These are phyloP conservation scores for Toxotes lorentzi DNA, from an alignment of 2,797 vertebrate species.

Conservation along the genomic window DNA sequence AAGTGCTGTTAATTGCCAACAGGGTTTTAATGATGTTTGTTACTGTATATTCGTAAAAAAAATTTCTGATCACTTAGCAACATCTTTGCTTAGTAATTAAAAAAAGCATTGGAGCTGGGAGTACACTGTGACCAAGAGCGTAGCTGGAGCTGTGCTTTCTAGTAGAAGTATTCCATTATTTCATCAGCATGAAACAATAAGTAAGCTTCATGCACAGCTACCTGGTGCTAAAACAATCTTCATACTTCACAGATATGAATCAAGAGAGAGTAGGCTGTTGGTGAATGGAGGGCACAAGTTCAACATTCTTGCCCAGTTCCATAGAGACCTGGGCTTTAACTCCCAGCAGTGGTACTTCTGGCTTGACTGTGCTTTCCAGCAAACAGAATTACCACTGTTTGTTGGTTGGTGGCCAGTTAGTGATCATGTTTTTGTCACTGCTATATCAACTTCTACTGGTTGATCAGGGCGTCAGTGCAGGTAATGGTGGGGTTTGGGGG, in stretches of 20 bases:
- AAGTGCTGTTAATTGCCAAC: neutral
- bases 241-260: neutral
- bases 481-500: no score
- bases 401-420: neutral
- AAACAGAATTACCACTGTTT: neutral
- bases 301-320: neutral
- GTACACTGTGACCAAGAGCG: neutral
- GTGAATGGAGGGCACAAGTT: neutral
- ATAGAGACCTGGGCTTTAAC: no score
- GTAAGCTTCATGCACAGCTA: neutral
- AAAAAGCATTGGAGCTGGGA: neutral
- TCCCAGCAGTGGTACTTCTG: neutral
- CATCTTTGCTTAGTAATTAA: no score
- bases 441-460: neutral
- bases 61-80: neutral
- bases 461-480: neutral
- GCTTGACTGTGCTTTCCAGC: neutral
- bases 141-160: neutral
- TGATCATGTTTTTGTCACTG: neutral
- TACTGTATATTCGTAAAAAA: neutral
- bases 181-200: neutral
- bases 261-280: neutral
- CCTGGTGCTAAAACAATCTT: neutral
- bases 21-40: neutral
- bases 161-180: neutral